phyloP scores from a whole-genome alignment of 2,797 vertebrate species.

The Remorina albescens region DNA sequence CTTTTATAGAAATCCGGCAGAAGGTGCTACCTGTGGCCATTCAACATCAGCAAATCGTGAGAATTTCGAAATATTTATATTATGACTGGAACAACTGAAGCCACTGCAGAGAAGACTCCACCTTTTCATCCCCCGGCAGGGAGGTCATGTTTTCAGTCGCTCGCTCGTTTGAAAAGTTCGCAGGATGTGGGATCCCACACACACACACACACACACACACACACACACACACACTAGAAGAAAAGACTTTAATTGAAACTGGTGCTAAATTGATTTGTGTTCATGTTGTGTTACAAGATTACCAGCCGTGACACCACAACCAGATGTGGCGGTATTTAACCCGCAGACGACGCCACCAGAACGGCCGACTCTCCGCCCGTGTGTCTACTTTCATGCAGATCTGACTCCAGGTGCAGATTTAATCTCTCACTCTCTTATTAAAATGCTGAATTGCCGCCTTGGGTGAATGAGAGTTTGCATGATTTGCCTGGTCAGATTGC shows the following conservation, averaged over 20 bases:
- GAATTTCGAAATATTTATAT: background rate
- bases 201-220: too few relatives aligned
- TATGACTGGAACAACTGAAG: background rate
- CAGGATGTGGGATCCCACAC: background rate
- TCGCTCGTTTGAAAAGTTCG: background rate
- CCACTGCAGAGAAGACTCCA: slow-evolving; percentile 9
- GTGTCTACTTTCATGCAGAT: background rate
- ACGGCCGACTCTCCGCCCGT: too few relatives aligned
- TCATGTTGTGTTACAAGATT: background rate
- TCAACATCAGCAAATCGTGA: slow-evolving; percentile 1
- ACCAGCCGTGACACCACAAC: background rate
- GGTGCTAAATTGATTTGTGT: background rate
- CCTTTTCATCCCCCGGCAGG: background rate
- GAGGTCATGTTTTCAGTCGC: background rate
- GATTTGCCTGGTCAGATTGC: background rate
- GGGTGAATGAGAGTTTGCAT: background rate
- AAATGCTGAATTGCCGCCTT: background rate
- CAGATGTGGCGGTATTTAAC: background rate
- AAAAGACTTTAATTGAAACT: background rate
- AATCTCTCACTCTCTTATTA: background rate
- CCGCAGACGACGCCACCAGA: background rate
- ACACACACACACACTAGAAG: too few relatives aligned
- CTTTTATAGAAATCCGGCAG: background rate
- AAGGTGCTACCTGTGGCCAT: slow-evolving; percentile 11
- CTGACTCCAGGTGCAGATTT: background rate